phyloP scores from a whole-genome alignment of 2,113 vertebrate species.

The Labeo catla region DNA sequence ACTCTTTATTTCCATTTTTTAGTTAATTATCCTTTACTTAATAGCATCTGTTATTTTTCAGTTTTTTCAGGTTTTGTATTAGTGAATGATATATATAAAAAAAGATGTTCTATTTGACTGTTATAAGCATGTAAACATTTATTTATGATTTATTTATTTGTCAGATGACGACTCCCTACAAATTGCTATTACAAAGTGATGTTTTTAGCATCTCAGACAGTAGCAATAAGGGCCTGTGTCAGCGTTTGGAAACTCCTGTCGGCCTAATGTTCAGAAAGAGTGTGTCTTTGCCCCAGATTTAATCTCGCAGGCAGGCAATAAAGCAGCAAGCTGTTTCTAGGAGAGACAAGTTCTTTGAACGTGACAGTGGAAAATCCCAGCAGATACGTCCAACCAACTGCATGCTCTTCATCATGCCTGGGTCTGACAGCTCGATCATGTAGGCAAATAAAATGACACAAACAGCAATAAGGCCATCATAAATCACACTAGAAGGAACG shows the following conservation, averaged over 20 bases:
- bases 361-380: constrained; percentile 58
- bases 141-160: not conserved
- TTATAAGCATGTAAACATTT: not conserved
- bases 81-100: too few relatives aligned
- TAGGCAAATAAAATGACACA: constrained; percentile 66
- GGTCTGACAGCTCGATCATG: constrained; percentile 67
- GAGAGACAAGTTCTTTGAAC: constrained; percentile 52
- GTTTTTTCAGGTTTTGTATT: too few relatives aligned
- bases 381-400: constrained; percentile 44
- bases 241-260: not conserved
- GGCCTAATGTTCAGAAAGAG: not conserved
- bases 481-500: constrained; percentile 61
- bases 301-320: constrained; percentile 33
- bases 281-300: not conserved
- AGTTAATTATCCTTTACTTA: too few relatives aligned
- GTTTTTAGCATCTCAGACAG: not conserved
- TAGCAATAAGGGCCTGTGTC: not conserved
- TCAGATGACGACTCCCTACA: not conserved
- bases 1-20: too few relatives aligned
- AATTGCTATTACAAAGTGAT: not conserved
- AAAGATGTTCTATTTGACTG: not conserved
- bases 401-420: constrained; percentile 66
- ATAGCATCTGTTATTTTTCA: too few relatives aligned
- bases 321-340: constrained; percentile 28
- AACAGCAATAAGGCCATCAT: constrained; percentile 59